phyloP scores from a whole-genome alignment of 2,797 vertebrate species.

The Hoplostethus mediterraneus region DNA sequence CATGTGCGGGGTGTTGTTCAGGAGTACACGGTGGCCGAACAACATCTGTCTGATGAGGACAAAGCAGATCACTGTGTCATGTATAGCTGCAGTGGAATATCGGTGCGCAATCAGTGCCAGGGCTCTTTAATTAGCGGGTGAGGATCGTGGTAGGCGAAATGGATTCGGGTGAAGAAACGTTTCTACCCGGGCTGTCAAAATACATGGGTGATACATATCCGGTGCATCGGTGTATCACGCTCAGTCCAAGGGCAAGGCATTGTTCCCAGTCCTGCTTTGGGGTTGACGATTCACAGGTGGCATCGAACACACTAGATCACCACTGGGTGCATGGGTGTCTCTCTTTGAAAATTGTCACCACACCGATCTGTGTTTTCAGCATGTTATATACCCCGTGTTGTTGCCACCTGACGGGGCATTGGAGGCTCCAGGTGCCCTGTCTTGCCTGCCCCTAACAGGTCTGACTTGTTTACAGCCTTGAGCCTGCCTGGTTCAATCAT shows the following conservation, averaged over 20 bases:
- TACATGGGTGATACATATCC: neutral
- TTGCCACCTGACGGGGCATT: slow-evolving; percentile 6
- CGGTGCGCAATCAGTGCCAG: slow-evolving; percentile 57
- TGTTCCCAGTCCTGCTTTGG: slow-evolving; percentile 25
- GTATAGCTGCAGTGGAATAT: slow-evolving; percentile 47
- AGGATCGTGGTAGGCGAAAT: neutral
- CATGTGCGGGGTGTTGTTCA: slow-evolving; percentile 28
- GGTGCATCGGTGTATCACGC: slow-evolving; percentile 40
- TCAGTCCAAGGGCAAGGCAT: slow-evolving; percentile 66
- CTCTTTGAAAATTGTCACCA: slow-evolving; percentile 19
- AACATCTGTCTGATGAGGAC: slow-evolving; percentile 60
- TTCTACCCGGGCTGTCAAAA: slow-evolving; percentile 38
- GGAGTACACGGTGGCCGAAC: slow-evolving; percentile 11
- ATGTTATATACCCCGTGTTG: slow-evolving; percentile 12
- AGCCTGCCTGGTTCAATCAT: slow-evolving; percentile 15
- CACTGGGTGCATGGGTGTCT: slow-evolving; percentile 4
- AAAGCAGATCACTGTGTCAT: slow-evolving; percentile 45
- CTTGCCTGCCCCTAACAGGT: slow-evolving; percentile 40
- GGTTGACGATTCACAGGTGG: slow-evolving; percentile 72
- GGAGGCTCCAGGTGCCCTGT: slow-evolving; percentile 48
- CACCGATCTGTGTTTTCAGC: neutral
- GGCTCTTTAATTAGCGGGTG: slow-evolving; percentile 10
- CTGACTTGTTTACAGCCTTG: slow-evolving; percentile 47
- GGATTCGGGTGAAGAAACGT: slow-evolving; percentile 5
- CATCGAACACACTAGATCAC: slow-evolving; percentile 11